Percentiles rank a stretch among this genome's conserved stretches.
These are phyloP conservation scores for Parnassius smintheus DNA, from an alignment of 2,888 invertebrate species.

Conservation along the genomic window DNA sequence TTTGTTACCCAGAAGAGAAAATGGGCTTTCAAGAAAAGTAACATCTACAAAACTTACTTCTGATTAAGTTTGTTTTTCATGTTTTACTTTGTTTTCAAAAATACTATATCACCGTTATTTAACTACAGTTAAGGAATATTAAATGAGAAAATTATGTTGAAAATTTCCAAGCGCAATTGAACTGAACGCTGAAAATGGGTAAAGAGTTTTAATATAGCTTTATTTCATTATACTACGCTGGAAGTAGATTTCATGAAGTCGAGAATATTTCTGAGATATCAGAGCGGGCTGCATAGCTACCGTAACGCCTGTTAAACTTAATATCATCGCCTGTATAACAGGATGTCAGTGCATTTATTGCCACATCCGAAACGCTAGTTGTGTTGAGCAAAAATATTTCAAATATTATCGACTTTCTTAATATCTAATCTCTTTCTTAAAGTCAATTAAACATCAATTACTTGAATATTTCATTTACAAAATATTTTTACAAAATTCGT, in stretches of 20 bases:
- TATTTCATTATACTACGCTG: slow-evolving; percentile 16
- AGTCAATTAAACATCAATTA: no score
- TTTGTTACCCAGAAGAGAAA: slow-evolving; percentile 29
- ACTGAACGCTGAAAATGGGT: background rate
- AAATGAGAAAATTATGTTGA: slow-evolving; percentile 15
- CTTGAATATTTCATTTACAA: no score
- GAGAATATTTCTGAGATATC: slow-evolving; percentile 23
- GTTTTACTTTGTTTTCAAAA: slow-evolving; percentile 30
- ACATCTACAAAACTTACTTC: slow-evolving; percentile 31
- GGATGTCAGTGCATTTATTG: slow-evolving; percentile 62
- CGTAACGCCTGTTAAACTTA: slow-evolving; percentile 44
- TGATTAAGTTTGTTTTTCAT: slow-evolving; percentile 35
- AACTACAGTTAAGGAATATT: slow-evolving; percentile 22
- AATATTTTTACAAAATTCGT: no score
- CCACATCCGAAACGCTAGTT: slow-evolving; percentile 47
- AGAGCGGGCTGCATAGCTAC: slow-evolving; percentile 24
- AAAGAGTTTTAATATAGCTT: slow-evolving; percentile 21
- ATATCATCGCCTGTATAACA: slow-evolving; percentile 52
- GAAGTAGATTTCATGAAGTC: slow-evolving; percentile 17
- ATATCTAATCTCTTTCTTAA: no score
- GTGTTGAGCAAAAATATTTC: slow-evolving; percentile 8
- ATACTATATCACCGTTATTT: slow-evolving; percentile 27
- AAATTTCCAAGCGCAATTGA: background rate
- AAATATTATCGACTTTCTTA: background rate
- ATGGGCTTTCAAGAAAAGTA: slow-evolving; percentile 23